phyloP scores from a whole-genome alignment of 2,797 vertebrate species.

The Lutjanus campechanus region DNA sequence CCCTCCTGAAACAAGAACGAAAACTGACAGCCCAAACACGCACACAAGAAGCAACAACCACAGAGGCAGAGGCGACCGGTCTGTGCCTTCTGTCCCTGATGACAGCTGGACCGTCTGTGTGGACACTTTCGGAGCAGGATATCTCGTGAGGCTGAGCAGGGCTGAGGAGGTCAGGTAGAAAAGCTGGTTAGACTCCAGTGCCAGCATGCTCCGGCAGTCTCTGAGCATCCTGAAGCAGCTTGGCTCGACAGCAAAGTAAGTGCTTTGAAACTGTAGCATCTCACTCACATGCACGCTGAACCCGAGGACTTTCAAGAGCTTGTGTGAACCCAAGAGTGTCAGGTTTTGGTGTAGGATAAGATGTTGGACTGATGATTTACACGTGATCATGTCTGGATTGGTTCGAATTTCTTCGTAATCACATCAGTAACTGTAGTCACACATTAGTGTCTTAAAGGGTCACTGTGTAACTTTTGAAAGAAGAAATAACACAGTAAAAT shows the following conservation, averaged over 20 bases:
- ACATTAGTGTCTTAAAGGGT: background rate
- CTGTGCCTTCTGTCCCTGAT: conserved; percentile 17
- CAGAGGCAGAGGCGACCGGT: background rate
- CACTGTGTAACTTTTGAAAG: background rate
- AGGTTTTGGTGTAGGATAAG: background rate
- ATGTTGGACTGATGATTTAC: background rate
- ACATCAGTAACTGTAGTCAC: background rate
- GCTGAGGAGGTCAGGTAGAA: conserved; percentile 51
- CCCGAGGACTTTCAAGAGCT: background rate
- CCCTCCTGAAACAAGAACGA: conserved; percentile 74
- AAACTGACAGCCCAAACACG: conserved; percentile 39
- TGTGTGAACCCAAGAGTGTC: background rate
- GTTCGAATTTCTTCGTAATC: background rate
- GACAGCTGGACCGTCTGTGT: conserved; percentile 6
- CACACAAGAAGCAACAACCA: background rate
- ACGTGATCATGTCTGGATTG: background rate
- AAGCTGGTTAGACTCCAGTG: conserved; percentile 43
- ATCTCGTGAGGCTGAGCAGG: conserved; percentile 16
- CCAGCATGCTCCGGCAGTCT: conserved; percentile 83
- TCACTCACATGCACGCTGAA: background rate
- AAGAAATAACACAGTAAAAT: background rate
- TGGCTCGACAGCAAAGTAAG: conserved; percentile 79
- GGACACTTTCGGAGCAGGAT: conserved; percentile 22
- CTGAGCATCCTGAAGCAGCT: conserved; percentile 85
- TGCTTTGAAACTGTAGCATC: background rate